These are phyloP conservation scores for Mesorhabditis belari DNA, from an alignment of 2,888 invertebrate species.

Conservation along the genomic window DNA sequence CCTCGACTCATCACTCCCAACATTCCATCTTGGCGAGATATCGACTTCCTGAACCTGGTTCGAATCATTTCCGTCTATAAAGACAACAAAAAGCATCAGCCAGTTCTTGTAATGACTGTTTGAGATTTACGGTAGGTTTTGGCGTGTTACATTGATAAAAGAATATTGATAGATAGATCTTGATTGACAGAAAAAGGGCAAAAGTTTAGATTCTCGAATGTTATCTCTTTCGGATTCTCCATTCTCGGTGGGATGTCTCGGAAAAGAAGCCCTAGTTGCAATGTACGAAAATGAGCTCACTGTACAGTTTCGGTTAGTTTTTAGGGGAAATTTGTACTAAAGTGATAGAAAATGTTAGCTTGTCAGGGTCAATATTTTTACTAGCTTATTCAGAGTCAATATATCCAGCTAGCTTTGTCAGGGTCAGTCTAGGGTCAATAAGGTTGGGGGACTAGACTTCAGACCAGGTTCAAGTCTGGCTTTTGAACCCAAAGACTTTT, in stretches of 20 bases:
- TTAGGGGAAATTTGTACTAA: slow-evolving; percentile 3
- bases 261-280: slow-evolving; percentile 37
- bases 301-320: slow-evolving; percentile 45
- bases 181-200: neutral
- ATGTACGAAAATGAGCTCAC: slow-evolving; percentile 51
- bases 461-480: neutral
- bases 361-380: too few relatives aligned
- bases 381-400: too few relatives aligned
- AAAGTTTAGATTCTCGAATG: slow-evolving; percentile 27
- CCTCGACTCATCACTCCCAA: slow-evolving; percentile 44
- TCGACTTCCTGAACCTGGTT: slow-evolving; percentile 37
- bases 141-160: neutral
- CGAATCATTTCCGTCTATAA: slow-evolving; percentile 33
- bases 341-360: neutral
- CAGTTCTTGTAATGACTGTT: slow-evolving; percentile 38
- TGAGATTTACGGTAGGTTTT: slow-evolving; percentile 24
- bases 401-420: too few relatives aligned
- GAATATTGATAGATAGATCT: neutral
- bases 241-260: slow-evolving; percentile 37
- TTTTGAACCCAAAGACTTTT: too few relatives aligned
- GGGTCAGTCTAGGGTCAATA: too few relatives aligned
- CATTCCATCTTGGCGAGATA: slow-evolving; percentile 34
- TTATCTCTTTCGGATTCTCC: slow-evolving; percentile 45
- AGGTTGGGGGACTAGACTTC: too few relatives aligned
- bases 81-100: slow-evolving; percentile 19